Percentiles rank a stretch among this genome's conserved stretches.
Conservation (phyloP, 2,113 vertebrate genomes). For the Poecile atricapillus region DNA sequence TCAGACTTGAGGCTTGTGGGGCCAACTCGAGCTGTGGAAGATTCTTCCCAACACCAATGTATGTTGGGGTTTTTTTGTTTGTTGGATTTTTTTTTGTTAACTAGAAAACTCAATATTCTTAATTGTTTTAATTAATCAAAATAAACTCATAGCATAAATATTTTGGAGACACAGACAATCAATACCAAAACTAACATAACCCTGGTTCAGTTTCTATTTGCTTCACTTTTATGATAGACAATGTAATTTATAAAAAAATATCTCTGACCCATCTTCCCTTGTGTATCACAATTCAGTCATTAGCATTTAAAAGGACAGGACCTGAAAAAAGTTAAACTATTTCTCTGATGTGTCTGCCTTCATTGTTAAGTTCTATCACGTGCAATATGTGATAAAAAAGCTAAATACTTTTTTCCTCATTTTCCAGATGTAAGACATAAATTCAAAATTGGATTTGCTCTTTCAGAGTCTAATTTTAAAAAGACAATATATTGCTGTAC, state of each 20-base stretch:
- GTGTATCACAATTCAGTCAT: accelerated
- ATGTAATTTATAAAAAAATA: neutral
- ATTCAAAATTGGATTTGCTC: neutral
- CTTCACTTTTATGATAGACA: neutral
- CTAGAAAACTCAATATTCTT: neutral
- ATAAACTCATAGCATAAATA: neutral
- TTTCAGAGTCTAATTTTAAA: neutral
- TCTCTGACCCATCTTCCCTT: neutral
- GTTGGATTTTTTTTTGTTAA: neutral
- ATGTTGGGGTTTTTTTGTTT: no score
- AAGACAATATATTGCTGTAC: neutral
- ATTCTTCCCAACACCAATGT: neutral
- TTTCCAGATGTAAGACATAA: neutral
- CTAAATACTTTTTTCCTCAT: neutral
- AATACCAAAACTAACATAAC: neutral
- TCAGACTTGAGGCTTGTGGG: neutral
- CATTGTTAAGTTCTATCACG: neutral
- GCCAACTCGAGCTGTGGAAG: accelerated
- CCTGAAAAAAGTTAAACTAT: neutral
- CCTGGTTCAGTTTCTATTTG: neutral
- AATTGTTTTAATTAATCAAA: neutral
- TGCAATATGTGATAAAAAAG: neutral
- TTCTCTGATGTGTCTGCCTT: neutral
- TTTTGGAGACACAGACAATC: accelerated
- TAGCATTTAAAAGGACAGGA: neutral